Evolutionary conservation across 2,113 vertebrate genomes (phyloP).

Genomic region (Cynopterus brachyotis): DNA sequence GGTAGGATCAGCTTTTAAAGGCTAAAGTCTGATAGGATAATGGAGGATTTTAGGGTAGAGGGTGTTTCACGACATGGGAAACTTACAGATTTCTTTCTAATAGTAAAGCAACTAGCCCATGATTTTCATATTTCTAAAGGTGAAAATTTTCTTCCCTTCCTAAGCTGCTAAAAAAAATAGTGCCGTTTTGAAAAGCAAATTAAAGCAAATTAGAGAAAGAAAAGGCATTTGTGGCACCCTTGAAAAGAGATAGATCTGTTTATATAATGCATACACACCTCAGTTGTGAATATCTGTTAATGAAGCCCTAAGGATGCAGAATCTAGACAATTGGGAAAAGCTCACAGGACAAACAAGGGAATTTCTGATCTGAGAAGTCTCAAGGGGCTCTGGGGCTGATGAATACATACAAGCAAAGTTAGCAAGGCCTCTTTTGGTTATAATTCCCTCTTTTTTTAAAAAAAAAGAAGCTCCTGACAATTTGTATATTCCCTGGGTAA

Average conservation of each 20-base stretch:
- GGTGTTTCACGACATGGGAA: background rate
- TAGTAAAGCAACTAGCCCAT: background rate
- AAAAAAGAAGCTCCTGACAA: slow-evolving; percentile 16
- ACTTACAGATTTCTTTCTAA: background rate
- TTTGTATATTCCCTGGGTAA: slow-evolving; percentile 7
- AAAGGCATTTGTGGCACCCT: background rate
- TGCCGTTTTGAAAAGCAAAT: background rate
- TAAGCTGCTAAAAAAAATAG: background rate
- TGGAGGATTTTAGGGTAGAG: background rate
- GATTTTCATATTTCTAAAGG: background rate
- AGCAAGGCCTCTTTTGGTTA: slow-evolving; percentile 2
- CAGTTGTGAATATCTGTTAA: background rate
- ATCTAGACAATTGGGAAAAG: slow-evolving; percentile 13
- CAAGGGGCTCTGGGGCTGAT: slow-evolving; percentile 33
- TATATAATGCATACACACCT: background rate
- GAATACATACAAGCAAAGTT: background rate
- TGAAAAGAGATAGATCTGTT: background rate
- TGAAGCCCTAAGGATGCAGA: background rate
- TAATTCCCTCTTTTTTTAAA: background rate
- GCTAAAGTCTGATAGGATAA: background rate
- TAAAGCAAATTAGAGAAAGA: slow-evolving; percentile 3
- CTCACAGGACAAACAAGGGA: background rate
- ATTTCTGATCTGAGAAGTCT: slow-evolving; percentile 1
- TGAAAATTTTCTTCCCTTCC: background rate
- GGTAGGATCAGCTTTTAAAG: background rate